These are phyloP conservation scores for Python bivittatus DNA, from an alignment of 2,113 vertebrate species.

Conservation along the genomic window DNA sequence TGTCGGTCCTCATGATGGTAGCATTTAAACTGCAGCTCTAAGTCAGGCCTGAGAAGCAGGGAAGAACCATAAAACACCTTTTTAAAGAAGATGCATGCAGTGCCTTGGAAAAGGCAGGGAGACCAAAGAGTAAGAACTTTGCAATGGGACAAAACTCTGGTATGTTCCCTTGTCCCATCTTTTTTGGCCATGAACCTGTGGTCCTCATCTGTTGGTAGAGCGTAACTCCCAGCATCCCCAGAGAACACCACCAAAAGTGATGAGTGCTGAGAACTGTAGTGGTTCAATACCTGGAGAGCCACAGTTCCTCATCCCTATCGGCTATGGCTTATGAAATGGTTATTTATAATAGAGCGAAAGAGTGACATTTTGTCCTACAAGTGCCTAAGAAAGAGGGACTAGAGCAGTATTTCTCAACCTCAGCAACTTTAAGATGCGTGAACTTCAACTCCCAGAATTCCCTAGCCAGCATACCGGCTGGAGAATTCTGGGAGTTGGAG, in stretches of 20 bases:
- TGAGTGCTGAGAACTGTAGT: neutral
- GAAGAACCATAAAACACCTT: neutral
- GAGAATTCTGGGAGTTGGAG: too few relatives aligned
- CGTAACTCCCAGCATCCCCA: neutral
- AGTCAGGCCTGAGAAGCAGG: constrained; percentile 82
- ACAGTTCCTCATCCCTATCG: neutral
- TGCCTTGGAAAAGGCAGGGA: rapidly evolving
- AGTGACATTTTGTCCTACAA: neutral
- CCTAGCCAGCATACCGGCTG: too few relatives aligned
- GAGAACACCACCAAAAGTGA: neutral
- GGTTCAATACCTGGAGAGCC: neutral
- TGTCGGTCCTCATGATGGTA: constrained; percentile 96
- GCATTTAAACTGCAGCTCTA: constrained; percentile 97
- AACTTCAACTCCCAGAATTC: too few relatives aligned
- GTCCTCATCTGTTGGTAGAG: neutral
- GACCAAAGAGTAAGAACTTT: neutral
- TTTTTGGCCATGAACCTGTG: neutral
- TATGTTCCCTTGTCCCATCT: neutral
- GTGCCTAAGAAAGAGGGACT: neutral
- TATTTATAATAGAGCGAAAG: neutral
- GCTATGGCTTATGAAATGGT: neutral
- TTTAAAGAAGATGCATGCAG: neutral
- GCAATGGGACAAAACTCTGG: neutral
- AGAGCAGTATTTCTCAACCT: too few relatives aligned
- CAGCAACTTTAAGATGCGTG: too few relatives aligned